Conservation (phyloP, 2,888 invertebrate genomes). For the Chirona hameri region DNA sequence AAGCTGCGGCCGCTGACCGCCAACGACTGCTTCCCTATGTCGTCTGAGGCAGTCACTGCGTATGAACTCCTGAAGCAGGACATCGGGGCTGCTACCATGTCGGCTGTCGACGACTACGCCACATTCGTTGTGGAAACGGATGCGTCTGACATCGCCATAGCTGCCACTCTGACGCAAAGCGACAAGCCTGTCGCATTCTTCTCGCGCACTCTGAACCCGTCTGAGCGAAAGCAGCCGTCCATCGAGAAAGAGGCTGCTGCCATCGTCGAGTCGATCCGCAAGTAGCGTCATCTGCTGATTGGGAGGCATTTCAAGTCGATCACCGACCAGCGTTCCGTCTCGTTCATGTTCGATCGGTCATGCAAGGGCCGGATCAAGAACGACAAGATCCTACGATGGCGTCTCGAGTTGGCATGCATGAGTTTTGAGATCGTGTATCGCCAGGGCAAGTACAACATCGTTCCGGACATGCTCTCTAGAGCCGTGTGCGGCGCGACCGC, state of each 20-base stretch:
- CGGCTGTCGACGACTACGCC: conserved; percentile 1
- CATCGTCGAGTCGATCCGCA: conserved; percentile 29
- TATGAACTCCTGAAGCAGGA: conserved; percentile 27
- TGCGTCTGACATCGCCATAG: conserved; percentile 31
- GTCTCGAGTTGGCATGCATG: neutral
- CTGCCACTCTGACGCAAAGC: conserved; percentile 31
- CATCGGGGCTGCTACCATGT: conserved; percentile 12
- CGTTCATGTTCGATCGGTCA: too few relatives aligned
- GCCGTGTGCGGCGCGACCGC: neutral
- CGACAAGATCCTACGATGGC: neutral
- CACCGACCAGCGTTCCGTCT: conserved; percentile 32
- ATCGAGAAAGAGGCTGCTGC: conserved; percentile 33
- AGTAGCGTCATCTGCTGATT: conserved; percentile 30
- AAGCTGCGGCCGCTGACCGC: conserved; percentile 30
- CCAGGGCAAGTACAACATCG: neutral
- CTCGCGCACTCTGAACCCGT: conserved; percentile 25
- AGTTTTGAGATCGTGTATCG: conserved; percentile 30
- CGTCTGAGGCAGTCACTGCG: neutral
- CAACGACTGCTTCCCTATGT: neutral
- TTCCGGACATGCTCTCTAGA: neutral
- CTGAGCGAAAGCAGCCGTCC: conserved; percentile 28
- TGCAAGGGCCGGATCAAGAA: too few relatives aligned
- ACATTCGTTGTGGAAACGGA: conserved; percentile 32
- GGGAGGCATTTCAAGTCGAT: conserved; percentile 29
- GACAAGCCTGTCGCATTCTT: conserved; percentile 33